phyloP scores from a whole-genome alignment of 2,113 vertebrate genomes.

The Neodon shergylaensis region DNA sequence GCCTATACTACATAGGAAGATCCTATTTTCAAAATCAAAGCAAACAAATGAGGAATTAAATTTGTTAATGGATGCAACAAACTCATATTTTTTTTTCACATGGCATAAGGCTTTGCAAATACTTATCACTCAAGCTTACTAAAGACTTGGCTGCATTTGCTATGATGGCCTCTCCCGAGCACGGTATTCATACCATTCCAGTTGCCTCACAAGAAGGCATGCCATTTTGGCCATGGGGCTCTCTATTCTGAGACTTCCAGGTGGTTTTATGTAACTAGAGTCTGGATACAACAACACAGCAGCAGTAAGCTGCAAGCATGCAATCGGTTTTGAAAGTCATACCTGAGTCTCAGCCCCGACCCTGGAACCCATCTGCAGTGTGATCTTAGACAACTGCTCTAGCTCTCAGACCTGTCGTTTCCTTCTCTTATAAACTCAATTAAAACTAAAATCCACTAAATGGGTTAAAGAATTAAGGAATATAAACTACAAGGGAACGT shows the following conservation, averaged over 20 bases:
- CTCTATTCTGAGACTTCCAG: neutral
- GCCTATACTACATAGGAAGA: neutral
- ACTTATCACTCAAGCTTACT: neutral
- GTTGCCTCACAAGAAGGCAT: constrained; percentile 6
- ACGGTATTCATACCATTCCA: neutral
- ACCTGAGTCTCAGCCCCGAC: neutral
- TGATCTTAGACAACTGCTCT: neutral
- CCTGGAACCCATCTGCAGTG: neutral
- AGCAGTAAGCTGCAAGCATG: neutral
- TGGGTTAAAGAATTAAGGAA: neutral
- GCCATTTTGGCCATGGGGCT: neutral
- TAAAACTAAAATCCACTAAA: constrained; percentile 30
- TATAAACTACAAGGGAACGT: neutral
- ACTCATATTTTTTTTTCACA: neutral
- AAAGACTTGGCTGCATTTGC: neutral
- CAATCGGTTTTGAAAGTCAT: neutral
- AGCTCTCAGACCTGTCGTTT: neutral
- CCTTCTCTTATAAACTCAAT: neutral
- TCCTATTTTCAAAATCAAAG: neutral
- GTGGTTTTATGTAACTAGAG: neutral
- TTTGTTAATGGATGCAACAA: neutral
- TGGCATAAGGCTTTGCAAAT: neutral
- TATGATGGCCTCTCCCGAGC: neutral
- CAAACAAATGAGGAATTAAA: neutral
- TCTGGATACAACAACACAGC: neutral